phyloP scores from a whole-genome alignment of 1,140 invertebrate species.

The Ceratina japonica region DNA sequence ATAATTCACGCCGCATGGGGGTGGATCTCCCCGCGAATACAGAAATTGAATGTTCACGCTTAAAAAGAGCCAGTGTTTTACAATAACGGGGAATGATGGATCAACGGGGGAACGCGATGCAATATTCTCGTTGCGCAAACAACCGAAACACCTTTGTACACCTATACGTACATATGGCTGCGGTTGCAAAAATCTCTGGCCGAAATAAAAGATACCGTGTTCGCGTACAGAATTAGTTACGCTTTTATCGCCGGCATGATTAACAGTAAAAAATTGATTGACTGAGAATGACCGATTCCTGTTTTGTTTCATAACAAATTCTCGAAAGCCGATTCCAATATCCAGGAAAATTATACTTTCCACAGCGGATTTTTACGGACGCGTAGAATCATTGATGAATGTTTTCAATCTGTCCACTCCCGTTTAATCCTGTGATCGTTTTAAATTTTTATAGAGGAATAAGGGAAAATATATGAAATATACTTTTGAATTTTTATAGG shows the following conservation, averaged over 20 bases:
- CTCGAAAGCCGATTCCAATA: too few relatives aligned
- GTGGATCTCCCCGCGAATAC: neutral
- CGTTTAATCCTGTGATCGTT: too few relatives aligned
- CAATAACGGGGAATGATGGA: conserved; percentile 29
- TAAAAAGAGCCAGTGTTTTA: conserved; percentile 42
- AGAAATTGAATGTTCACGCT: conserved; percentile 48
- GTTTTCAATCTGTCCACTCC: too few relatives aligned
- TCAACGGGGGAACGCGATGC: neutral
- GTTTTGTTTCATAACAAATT: too few relatives aligned
- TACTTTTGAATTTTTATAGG: too few relatives aligned
- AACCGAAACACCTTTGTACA: conserved; percentile 10
- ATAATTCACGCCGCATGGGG: conserved; percentile 34
- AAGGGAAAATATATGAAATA: too few relatives aligned
- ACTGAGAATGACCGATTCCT: too few relatives aligned
- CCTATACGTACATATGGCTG: neutral
- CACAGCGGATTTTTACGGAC: too few relatives aligned
- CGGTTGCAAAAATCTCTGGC: conserved; percentile 1
- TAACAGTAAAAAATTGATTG: too few relatives aligned
- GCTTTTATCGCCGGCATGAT: neutral
- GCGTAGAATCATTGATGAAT: too few relatives aligned
- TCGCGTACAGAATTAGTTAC: conserved; percentile 27
- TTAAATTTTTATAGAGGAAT: too few relatives aligned
- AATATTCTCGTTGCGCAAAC: conserved; percentile 31
- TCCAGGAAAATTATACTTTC: too few relatives aligned
- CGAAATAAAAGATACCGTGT: neutral